Percentiles rank a stretch among this genome's conserved stretches.
These are phyloP conservation scores for Ceyx melanurus DNA, from an alignment of 2,113 vertebrate species.

Conservation along the genomic window DNA sequence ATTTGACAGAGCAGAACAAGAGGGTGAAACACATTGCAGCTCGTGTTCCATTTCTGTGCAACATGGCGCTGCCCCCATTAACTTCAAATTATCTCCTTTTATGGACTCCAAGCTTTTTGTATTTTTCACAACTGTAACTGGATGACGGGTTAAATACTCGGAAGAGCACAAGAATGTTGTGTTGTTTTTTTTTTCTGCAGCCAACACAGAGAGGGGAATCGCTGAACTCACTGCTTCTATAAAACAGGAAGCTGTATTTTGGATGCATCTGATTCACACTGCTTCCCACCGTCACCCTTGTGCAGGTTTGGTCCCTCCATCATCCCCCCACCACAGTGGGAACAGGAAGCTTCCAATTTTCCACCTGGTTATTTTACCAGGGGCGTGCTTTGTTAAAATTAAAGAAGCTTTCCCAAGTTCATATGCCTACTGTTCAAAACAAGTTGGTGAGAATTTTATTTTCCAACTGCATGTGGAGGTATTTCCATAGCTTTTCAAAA, in stretches of 20 bases:
- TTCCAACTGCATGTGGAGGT: background rate
- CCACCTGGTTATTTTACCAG: background rate
- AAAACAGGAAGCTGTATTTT: conserved; percentile 39
- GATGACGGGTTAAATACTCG: conserved; percentile 45
- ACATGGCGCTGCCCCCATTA: conserved; percentile 13
- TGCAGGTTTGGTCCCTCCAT: rapidly evolving
- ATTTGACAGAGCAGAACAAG: conserved; percentile 33
- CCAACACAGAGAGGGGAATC: background rate
- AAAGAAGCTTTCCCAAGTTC: background rate
- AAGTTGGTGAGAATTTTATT: background rate
- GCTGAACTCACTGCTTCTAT: background rate
- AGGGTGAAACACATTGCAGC: background rate
- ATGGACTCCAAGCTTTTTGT: conserved; percentile 38
- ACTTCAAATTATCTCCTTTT: conserved; percentile 64
- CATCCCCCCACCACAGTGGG: background rate
- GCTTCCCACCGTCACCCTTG: background rate
- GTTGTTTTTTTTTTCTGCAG: background rate
- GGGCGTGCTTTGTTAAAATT: background rate
- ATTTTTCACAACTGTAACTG: conserved; percentile 50
- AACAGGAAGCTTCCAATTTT: background rate
- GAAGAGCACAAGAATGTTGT: conserved; percentile 23
- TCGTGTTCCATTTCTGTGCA: background rate
- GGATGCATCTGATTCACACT: background rate
- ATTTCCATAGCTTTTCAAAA: background rate
- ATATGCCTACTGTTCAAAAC: background rate